A percentile compares a stretch with the other conserved stretches of the same genome.
Conservation (phyloP, 2,113 vertebrate genomes). For the Nicator chloris region DNA sequence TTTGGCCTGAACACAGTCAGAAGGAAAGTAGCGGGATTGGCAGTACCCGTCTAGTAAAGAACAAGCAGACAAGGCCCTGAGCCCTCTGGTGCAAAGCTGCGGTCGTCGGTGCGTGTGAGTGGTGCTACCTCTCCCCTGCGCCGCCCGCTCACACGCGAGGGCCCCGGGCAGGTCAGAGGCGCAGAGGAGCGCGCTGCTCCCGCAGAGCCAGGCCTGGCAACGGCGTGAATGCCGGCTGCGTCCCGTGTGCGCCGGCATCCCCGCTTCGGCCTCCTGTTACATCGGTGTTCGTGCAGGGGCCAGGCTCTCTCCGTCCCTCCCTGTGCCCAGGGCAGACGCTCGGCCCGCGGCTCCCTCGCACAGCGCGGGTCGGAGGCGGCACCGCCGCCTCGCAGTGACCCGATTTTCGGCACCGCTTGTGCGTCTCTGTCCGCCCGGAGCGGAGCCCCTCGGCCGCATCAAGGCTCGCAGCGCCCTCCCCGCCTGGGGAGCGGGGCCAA, state of each 20-base stretch:
- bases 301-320: neutral
- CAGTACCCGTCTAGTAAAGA: neutral
- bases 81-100: neutral
- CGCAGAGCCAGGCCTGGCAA: neutral
- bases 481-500: neutral
- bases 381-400: too few species aligned
- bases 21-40: neutral
- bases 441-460: neutral
- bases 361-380: neutral
- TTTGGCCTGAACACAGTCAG: neutral
- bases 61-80: neutral
- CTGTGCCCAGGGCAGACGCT: neutral
- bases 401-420: neutral
- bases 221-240: too few species aligned
- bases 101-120: neutral
- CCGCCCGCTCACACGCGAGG: neutral
- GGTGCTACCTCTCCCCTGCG: neutral
- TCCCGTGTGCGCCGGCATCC: neutral
- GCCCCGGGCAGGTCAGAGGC: neutral
- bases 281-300: neutral
- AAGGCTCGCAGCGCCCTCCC: neutral
- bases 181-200: neutral
- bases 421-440: neutral
- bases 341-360: neutral
- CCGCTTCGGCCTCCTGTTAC: neutral